Evolutionary conservation across 2,888 invertebrate genomes (phyloP).

Genomic region (Fragum sueziense): DNA sequence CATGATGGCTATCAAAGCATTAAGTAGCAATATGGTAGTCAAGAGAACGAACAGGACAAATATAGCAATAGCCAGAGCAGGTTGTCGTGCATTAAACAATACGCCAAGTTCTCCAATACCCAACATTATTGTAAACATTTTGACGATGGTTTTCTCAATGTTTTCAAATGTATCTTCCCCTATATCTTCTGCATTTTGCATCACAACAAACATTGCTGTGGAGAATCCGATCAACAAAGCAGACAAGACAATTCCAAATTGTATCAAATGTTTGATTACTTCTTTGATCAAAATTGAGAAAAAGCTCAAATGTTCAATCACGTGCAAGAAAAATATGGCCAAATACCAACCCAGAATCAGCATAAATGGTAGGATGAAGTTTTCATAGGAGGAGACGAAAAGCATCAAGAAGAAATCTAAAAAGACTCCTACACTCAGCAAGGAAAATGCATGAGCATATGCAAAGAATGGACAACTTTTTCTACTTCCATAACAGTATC

Average conservation of each 20-base stretch:
- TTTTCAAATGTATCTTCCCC: conserved; percentile 20
- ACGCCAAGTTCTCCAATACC: conserved; percentile 25
- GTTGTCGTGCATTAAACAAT: conserved; percentile 16
- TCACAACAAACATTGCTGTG: conserved; percentile 29
- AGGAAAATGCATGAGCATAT: not conserved
- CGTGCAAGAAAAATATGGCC: conserved; percentile 21
- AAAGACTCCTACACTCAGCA: not conserved
- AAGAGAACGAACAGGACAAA: conserved; percentile 26
- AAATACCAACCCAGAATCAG: conserved; percentile 33
- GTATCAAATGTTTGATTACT: conserved; percentile 5
- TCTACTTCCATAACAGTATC: not conserved
- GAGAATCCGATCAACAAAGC: conserved; percentile 28
- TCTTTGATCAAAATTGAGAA: conserved; percentile 30
- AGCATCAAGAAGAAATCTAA: not conserved
- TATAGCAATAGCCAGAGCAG: not conserved
- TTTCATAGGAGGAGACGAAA: conserved; percentile 7
- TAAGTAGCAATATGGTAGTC: conserved; percentile 31
- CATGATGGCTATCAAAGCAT: conserved; percentile 16
- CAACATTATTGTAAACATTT: conserved; percentile 31
- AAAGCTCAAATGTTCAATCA: conserved; percentile 25
- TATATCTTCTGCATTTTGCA: conserved; percentile 21
- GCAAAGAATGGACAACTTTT: not conserved
- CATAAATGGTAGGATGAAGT: conserved; percentile 11
- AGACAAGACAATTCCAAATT: conserved; percentile 20
- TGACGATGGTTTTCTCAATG: conserved; percentile 14